phyloP scores from a whole-genome alignment of 2,888 invertebrate genomes.

The Drosophila helvetica region DNA sequence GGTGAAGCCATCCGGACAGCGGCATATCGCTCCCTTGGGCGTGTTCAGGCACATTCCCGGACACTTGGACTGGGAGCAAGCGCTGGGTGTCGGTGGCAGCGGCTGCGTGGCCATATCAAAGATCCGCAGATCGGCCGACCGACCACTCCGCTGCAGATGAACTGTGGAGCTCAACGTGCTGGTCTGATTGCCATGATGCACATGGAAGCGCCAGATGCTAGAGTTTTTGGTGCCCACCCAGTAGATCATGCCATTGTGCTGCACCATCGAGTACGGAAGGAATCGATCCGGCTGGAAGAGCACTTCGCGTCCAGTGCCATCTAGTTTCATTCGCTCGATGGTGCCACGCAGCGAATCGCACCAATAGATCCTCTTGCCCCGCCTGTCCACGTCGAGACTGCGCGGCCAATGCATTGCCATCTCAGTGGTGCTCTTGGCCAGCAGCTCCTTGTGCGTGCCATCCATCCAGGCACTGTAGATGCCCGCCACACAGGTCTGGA shows the following conservation, averaged over 20 bases:
- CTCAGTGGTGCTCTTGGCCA: slow-evolving; percentile 88
- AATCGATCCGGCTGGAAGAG: slow-evolving; percentile 85
- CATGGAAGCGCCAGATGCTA: slow-evolving; percentile 85
- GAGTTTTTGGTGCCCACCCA: slow-evolving; percentile 90
- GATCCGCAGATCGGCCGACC: slow-evolving; percentile 88
- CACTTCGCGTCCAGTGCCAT: slow-evolving; percentile 85
- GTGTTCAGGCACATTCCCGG: slow-evolving; percentile 89
- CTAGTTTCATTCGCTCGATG: slow-evolving; percentile 87
- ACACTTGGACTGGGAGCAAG: slow-evolving; percentile 85
- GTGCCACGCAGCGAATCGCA: slow-evolving; percentile 89
- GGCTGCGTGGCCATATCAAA: slow-evolving; percentile 86
- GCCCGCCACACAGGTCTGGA: slow-evolving; percentile 84
- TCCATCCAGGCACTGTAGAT: slow-evolving; percentile 91
- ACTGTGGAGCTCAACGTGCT: slow-evolving; percentile 83
- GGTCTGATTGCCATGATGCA: slow-evolving; percentile 71
- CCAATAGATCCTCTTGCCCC: slow-evolving; percentile 87
- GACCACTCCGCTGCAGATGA: slow-evolving; percentile 84
- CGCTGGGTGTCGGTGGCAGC: slow-evolving; percentile 58
- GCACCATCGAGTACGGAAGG: slow-evolving; percentile 89
- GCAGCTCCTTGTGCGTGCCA: slow-evolving; percentile 86
- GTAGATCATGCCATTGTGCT: slow-evolving; percentile 87
- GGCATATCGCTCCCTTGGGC: slow-evolving; percentile 86
- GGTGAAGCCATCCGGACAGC: slow-evolving; percentile 87
- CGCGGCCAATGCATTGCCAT: slow-evolving; percentile 87
- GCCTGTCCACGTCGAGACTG: slow-evolving; percentile 88